phyloP scores from a whole-genome alignment of 2,113 vertebrate species.

The Pseudonaja textilis region DNA sequence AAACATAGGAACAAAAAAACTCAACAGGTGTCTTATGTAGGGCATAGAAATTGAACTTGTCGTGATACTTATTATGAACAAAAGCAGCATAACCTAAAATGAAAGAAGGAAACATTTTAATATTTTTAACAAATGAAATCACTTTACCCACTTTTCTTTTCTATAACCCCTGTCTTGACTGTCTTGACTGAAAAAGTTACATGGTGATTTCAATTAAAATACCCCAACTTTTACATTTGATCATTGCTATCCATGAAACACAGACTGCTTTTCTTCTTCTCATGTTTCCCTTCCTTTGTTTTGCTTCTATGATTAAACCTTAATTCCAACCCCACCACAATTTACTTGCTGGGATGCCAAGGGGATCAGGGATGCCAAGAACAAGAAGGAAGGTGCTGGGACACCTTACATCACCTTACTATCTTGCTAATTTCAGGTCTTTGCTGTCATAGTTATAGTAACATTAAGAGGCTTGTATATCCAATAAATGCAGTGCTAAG shows the following conservation, averaged over 20 bases:
- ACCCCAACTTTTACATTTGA: not conserved
- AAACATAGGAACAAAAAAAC: slow-evolving; percentile 73
- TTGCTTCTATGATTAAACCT: not conserved
- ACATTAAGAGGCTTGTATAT: not conserved
- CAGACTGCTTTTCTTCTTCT: not conserved
- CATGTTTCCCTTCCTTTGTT: not conserved
- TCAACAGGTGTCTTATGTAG: not conserved
- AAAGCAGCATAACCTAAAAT: slow-evolving; percentile 27
- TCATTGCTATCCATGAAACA: not conserved
- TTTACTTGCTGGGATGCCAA: not conserved
- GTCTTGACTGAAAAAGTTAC: not conserved
- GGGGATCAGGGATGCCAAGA: not conserved
- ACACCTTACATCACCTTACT: not conserved
- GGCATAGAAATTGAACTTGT: accelerated
- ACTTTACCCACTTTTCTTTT: not conserved
- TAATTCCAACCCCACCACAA: not conserved
- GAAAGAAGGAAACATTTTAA: not conserved
- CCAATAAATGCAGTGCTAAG: not conserved
- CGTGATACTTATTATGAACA: accelerated
- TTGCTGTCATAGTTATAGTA: not conserved
- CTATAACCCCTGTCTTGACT: not conserved
- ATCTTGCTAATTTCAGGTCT: not conserved
- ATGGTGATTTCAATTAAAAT: not conserved
- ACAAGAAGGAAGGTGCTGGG: not conserved
- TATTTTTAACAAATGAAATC: not conserved